Percentiles rank a stretch among this genome's conserved stretches.
Conservation (phyloP, 2,113 vertebrate species). For the Hemiprocne comata region DNA sequence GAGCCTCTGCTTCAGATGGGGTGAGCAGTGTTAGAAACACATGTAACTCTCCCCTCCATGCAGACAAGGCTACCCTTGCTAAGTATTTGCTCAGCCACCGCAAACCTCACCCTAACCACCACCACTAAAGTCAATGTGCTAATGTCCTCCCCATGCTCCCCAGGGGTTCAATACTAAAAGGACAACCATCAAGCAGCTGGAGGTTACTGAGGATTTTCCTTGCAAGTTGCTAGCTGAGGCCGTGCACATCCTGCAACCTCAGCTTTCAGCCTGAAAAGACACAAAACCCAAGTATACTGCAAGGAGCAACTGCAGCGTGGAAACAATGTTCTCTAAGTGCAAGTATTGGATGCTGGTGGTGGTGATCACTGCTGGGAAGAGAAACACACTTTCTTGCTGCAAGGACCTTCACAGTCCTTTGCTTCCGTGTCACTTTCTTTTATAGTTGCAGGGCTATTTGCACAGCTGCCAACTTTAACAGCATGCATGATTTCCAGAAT, state of each 20-base stretch:
- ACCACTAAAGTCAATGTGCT: not conserved
- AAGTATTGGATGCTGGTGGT: not conserved
- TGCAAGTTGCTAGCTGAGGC: not conserved
- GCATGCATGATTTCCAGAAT: not conserved
- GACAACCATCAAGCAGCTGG: not conserved
- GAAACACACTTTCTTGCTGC: not conserved
- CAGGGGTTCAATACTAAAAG: not conserved
- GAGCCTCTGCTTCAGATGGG: not conserved
- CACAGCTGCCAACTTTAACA: not conserved
- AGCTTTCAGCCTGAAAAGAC: not conserved
- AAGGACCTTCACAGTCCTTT: not conserved
- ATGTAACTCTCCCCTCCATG: not conserved
- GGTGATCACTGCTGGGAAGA: not conserved
- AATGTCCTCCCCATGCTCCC: not conserved
- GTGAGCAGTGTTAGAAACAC: accelerated
- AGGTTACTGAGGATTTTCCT: not conserved
- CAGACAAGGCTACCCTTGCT: not conserved
- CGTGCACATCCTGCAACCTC: not conserved
- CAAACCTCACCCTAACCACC: not conserved
- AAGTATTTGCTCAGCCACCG: not conserved
- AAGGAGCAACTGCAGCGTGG: not conserved
- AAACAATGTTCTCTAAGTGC: not conserved
- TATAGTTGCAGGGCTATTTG: not conserved
- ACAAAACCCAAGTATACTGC: not conserved
- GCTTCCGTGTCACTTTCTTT: not conserved